A percentile compares a stretch with the other conserved stretches of the same genome.
Conservation (phyloP, 1,140 invertebrate genomes). For the Drosophila parvula region DNA sequence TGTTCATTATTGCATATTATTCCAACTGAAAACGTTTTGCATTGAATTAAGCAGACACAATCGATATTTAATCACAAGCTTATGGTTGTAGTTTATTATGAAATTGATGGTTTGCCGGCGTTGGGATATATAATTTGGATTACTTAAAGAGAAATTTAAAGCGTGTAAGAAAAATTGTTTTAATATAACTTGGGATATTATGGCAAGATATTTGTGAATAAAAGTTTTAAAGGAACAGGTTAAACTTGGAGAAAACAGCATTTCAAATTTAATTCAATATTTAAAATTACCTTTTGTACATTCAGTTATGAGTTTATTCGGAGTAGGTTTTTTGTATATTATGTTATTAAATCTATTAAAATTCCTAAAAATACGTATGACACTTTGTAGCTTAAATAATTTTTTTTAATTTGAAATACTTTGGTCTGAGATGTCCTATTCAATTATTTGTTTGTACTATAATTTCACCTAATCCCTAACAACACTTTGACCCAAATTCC, state of each 20-base stretch:
- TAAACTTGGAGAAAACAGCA: background rate
- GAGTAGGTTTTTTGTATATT: background rate
- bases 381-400: no score
- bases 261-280: no score
- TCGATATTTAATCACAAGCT: constrained; percentile 70
- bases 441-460: background rate
- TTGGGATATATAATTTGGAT: constrained; percentile 8
- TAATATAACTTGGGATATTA: background rate
- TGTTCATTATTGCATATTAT: constrained; percentile 64
- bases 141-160: constrained; percentile 29
- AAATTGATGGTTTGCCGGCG: constrained; percentile 22
- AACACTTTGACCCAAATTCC: constrained; percentile 54
- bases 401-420: no score
- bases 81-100: constrained; percentile 58
- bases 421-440: background rate
- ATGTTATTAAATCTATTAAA: background rate
- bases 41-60: constrained; percentile 49
- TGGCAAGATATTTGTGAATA: background rate
- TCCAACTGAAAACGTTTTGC: constrained; percentile 56
- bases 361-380: background rate
- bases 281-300: no score
- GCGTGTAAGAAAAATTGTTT: background rate
- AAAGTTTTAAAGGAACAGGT: background rate
- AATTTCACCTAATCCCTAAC: constrained; percentile 13
- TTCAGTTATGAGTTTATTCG: no score